Base-by-base conservation (phyloP, 2,113 vertebrate genomes). In the Cathartes aura region DNA sequence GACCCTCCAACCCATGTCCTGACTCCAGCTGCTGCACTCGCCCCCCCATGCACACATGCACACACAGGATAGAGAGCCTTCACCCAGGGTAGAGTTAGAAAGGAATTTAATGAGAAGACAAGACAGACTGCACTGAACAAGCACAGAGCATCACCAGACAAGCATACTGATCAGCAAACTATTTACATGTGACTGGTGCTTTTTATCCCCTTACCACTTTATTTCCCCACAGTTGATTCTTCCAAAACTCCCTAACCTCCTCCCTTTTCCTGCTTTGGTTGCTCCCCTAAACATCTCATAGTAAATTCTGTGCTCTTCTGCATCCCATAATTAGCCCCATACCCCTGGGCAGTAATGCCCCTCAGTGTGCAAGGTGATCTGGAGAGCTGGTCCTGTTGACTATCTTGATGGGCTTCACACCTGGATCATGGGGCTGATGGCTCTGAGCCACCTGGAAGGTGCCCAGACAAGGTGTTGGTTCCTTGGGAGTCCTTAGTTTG, bases 341-440 rank as follows among this genome's bases (percentile, higher is more conserved):
- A n/a, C 1, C 6, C 6, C 32, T 18, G 32, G 11, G 14, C 32
- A 67, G 68, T 22, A 59, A 23, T 0, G 0, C 3, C 13, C 16
- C 14, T 34, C 22, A 34, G 38, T 45, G 18, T 74, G 22, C 26
- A 38, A 67, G 27, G 8, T 17, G 22, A 48, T 38, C 18, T 67
- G 27, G 38, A 43, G 27, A 82, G 5, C 18, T 22, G 29, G 8
- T 59, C 27, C 11, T 42, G 4, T 66, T 64, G n/a, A 89, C 9
- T 40, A 2, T 55, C 29, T 24, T 53, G 47, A 34, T 24, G 26
- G 13, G 13, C 62, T 76, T 68, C 29, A 45, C 10, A 26, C 15
- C 19, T 53, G n/a, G 29, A 40, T 60, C 15, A 43, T 19, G 14
- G 15, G 34, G 5, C 15, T 45, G 18, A 45, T 40, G 45, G 8